Base-by-base conservation (phyloP, 2,888 invertebrate genomes). In the Timema cristinae region DNA sequence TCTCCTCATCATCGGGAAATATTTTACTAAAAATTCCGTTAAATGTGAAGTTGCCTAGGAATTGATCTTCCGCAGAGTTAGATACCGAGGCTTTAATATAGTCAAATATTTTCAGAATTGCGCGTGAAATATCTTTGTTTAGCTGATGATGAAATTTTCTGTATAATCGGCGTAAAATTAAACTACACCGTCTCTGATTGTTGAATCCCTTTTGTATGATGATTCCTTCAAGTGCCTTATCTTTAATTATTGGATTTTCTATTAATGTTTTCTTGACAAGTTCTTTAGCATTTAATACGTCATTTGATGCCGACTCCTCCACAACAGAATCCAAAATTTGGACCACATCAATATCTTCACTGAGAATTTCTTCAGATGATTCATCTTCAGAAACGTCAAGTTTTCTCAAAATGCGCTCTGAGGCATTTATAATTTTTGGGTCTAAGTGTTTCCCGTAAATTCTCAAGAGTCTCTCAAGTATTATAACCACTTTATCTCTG, bases 41-140 rank as follows among this genome's bases (percentile, higher is more conserved):
- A 49, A 72, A 69, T 8, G 68, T 69, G 32, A 66, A 52, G 32
- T 52, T 54, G 16, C 72, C 72, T 32, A 50, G 47, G 51, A 72
- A 72, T 49, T 72, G 72, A 59, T 72, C 72, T 56, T 72, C 72
- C 13, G 66, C 69, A 5, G 68, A 71, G n/a, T 51, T 63, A 13
- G 68, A 51, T 49, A 6, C 61, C 15, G 63, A 51, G 7, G 66
- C 63, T 50, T 71, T 16, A 13, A 71, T 49, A 52, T 63, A 68
- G 13, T 61, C 61, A 59, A 71, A 68, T 59, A 71, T 6, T 8
- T 51, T 51, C n/a, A 54, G 68, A 7, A 71, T 16, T 9, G 68
- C 52, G 6, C 66, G 32, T 8, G n/a, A 47, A 15, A 32, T 51
- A n/a, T 59, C 15, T 50, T 61, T 61, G 16, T n/a, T 63, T 4